Evolutionary conservation across 2,113 vertebrate species (phyloP).

Genomic region (Neolamprologus tretocephalus): DNA sequence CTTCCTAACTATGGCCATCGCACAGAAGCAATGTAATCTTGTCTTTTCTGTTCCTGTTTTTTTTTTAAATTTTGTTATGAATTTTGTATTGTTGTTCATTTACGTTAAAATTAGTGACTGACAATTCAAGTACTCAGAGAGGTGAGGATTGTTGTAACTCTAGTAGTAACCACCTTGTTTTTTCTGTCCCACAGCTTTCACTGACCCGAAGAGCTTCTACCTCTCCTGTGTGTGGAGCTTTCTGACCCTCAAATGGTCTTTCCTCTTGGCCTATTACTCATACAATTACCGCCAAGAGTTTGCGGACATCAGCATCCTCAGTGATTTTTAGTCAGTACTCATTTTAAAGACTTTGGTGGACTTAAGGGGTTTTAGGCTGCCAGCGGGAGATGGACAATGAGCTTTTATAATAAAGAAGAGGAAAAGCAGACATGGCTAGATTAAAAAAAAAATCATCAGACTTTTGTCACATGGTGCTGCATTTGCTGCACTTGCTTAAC

Average conservation of each 20-base stretch:
- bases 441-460: conserved; percentile 18
- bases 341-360: conserved; percentile 15
- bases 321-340: conserved; percentile 79
- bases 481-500: conserved; percentile 25
- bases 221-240: conserved; percentile 88
- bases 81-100: background rate
- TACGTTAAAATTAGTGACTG: background rate
- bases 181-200: conserved; percentile 64
- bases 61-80: too few relatives aligned
- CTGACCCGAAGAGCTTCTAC: conserved; percentile 82
- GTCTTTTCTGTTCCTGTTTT: background rate
- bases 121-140: background rate
- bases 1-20: conserved; percentile 84
- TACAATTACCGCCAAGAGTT: conserved; percentile 87
- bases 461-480: conserved; percentile 13
- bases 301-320: conserved; percentile 95
- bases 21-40: conserved; percentile 81
- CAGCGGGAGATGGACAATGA: conserved; percentile 10
- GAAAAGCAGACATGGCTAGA: background rate
- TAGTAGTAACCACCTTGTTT: background rate
- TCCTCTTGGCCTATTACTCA: conserved; percentile 79
- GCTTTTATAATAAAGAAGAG: conserved; percentile 20
- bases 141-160: background rate
- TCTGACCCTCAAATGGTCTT: conserved; percentile 88
- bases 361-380: background rate